Base-by-base conservation (phyloP, 2,113 vertebrate species). In the Grallaria varia region DNA sequence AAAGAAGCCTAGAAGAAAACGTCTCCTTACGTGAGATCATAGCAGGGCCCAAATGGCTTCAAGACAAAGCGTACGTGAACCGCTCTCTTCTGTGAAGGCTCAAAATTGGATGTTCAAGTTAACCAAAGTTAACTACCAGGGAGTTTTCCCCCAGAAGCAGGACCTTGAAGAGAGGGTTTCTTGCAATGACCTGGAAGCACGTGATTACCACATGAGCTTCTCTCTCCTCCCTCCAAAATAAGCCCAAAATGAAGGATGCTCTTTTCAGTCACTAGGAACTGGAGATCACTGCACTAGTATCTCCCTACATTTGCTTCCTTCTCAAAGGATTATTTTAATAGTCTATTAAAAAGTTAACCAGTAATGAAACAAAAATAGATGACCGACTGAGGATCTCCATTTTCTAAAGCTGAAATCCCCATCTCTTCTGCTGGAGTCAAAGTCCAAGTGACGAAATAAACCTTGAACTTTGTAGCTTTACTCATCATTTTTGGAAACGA, bases 381-480 rank as follows among this genome's bases (percentile, higher is more conserved):
- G 39, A 49, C 35, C 39, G 84, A 78, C 10, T 8, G 19, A 59
- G 3, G 1, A 47, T 21, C 33, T 63, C 47, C 1, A 1, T 78
- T 95, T 89, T 85, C 87, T 69, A 7, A 77, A 90, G 35, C 7
- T 75, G 58, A 79, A 87, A 74, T 60, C n/a, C 28, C 62, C 56
- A 37, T 31, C 72, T 81, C 25, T 87, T 56, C 90, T 69, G 77
- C 31, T 14, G 40, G 53, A 89, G 52, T 74, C 9, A 94, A 95
- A 97, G 94, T 95, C 91, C 93, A 82, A 75, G 64, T 97, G 95
- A 83, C 0, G 87, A 95, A 96, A 96, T 82, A 76, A 89, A 76
- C 95, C 95, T 95, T 96, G 94, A 96, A 93, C 94, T 87, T 53
- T 94, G 77, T 73, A 77, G 73, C 93, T 68, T 60, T 93, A 81